Base-by-base conservation (phyloP, 1,140 invertebrate genomes). In the Carposina sasakii region DNA sequence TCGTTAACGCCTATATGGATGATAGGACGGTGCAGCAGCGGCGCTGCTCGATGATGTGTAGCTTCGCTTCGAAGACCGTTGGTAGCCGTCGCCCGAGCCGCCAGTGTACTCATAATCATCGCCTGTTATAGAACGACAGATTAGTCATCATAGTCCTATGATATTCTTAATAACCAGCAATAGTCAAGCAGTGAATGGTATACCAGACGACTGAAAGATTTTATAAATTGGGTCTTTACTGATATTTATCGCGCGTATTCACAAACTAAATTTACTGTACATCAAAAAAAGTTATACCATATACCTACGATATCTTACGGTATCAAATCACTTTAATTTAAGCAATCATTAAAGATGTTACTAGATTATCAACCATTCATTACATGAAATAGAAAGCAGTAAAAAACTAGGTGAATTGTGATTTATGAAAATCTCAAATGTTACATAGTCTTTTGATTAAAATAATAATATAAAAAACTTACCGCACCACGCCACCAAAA, bases 41-140 rank as follows among this genome's bases (percentile, higher is more conserved):
- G 64, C 48, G 24, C 71, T 63, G 41, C 71, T 63, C 23, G 59
- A 54, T 19, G 74, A 70, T 12, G 74, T 58, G 62, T 81, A 67
- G 57, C 71, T 75, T 36, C 77, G 76, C 58, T 81, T 82, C 21
- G 82, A 72, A 19, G 76, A 60, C 37, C 67, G 70, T 60, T 83
- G 79, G 51, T 78, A 75, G 1, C 79, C 79, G 31, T 85, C 82
- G 36, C 82, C 82, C 4, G 81, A 83, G 1, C 70, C 81, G 23
- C 81, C 82, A 23, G 77, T 73, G 57, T 76, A 81, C 54, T 83
- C 78, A 63, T 84, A 81, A 54, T 84, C 82, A 46, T 84, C 79
- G 65, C 79, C 79, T 84, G 60, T n/a, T n/a, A n/a, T n/a, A n/a
- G n/a, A n/a, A n/a, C n/a, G n/a, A n/a, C n/a, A n/a, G n/a, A n/a